These are phyloP conservation scores for Ahaetulla prasina DNA, from an alignment of 2,113 vertebrate species.

Conservation along the genomic window DNA sequence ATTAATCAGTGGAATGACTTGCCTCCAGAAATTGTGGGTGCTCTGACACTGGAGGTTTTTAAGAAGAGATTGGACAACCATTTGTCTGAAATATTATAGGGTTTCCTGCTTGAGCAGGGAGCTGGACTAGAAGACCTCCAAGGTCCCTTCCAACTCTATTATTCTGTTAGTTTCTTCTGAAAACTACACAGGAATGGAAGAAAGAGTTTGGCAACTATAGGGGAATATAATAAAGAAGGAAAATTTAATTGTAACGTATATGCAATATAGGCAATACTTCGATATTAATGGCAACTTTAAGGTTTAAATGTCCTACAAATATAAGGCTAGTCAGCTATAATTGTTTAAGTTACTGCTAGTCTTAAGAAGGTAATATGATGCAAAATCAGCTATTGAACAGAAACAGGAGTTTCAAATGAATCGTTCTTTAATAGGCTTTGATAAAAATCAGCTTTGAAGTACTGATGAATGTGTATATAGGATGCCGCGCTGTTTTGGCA, in stretches of 20 bases:
- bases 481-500: too few species aligned
- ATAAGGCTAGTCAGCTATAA: background rate
- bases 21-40: background rate
- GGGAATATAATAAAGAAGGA: background rate
- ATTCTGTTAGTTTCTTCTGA: background rate
- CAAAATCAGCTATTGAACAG: background rate
- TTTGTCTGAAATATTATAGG: background rate
- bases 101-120: background rate
- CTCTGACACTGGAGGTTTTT: background rate
- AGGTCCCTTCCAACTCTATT: background rate
- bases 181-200: background rate
- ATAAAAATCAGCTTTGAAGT: conserved; percentile 3
- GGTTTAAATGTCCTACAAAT: background rate
- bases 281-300: background rate
- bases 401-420: background rate
- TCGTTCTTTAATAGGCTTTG: background rate
- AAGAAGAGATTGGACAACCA: background rate
- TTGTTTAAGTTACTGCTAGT: background rate
- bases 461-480: too few species aligned
- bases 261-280: background rate
- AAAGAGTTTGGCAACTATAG: background rate
- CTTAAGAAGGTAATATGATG: background rate
- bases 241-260: background rate
- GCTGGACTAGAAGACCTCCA: background rate
- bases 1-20: background rate